These are phyloP conservation scores for Elephantulus edwardii DNA, from an alignment of 2,113 vertebrate genomes.

Conservation along the genomic window DNA sequence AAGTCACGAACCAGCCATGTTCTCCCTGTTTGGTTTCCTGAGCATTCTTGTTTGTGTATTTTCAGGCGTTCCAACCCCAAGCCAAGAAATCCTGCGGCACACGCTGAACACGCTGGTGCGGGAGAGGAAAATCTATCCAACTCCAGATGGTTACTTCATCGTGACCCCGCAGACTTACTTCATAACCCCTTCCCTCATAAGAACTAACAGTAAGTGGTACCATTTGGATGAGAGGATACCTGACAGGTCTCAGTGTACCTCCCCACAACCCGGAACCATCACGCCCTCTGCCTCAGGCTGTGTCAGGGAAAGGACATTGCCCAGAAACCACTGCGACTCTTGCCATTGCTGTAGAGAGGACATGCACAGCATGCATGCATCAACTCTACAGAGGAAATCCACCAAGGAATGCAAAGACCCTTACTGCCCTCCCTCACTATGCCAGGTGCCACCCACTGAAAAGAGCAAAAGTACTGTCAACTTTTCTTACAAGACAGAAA, in stretches of 20 bases:
- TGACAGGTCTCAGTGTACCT: constrained; percentile 95
- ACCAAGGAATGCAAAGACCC: constrained; percentile 89
- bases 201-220: constrained; percentile 99
- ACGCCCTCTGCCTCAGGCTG: constrained; percentile 94
- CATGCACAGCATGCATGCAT: constrained; percentile 92
- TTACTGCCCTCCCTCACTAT: constrained; percentile 87
- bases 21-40: not conserved
- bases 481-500: constrained; percentile 96
- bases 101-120: constrained; percentile 96
- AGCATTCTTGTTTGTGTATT: constrained; percentile 19
- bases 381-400: constrained; percentile 93
- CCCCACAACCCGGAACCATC: constrained; percentile 94
- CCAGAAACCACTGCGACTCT: constrained; percentile 95
- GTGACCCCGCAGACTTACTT: constrained; percentile 99
- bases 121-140: constrained; percentile 98
- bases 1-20: rapidly evolving
- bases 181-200: constrained; percentile 97
- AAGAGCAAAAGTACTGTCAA: constrained; percentile 95
- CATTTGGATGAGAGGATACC: constrained; percentile 96
- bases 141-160: constrained; percentile 97
- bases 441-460: constrained; percentile 91
- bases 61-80: constrained; percentile 97
- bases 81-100: constrained; percentile 96
- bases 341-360: constrained; percentile 95
- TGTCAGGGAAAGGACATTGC: constrained; percentile 92